Evolutionary conservation across 2,888 invertebrate genomes (phyloP).

Genomic region (Drosophila pseudotalamancana): DNA sequence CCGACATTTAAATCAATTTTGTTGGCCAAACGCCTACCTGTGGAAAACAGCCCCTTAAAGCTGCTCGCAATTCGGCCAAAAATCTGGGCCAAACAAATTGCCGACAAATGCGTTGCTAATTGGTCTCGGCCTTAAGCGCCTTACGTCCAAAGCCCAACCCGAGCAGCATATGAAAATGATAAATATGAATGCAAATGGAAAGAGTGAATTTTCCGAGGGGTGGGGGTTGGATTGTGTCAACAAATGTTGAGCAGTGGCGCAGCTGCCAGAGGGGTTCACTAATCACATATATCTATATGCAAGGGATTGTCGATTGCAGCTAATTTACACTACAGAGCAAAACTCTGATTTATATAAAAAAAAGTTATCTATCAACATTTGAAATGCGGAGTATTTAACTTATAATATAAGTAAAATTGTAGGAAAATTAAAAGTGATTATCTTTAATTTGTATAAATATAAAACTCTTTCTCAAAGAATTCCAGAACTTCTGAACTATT

Average conservation of each 20-base stretch:
- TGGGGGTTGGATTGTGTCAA: constrained; percentile 1
- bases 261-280: constrained; percentile 25
- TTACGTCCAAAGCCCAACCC: constrained; percentile 36
- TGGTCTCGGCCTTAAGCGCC: constrained; percentile 60
- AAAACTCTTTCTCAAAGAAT: too few species aligned
- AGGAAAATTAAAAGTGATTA: too few species aligned
- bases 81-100: constrained; percentile 65
- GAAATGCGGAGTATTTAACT: too few species aligned
- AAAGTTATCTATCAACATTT: too few species aligned
- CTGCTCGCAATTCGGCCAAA: constrained; percentile 8
- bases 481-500: too few species aligned
- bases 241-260: constrained; percentile 34
- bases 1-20: constrained; percentile 53
- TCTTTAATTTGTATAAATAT: too few species aligned
- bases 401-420: too few species aligned
- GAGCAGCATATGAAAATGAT: constrained; percentile 70
- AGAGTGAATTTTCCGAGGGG: not conserved
- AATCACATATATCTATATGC: constrained; percentile 2
- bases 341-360: too few species aligned
- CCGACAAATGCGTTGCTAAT: constrained; percentile 70
- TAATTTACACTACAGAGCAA: not conserved
- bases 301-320: not conserved
- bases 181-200: constrained; percentile 57
- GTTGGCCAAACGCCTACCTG: constrained; percentile 48
- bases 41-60: constrained; percentile 43